Evolutionary conservation across 2,113 vertebrate species (phyloP), one percentile per base, ranked within the genome.

Genomic region (Indri indri): DNA sequence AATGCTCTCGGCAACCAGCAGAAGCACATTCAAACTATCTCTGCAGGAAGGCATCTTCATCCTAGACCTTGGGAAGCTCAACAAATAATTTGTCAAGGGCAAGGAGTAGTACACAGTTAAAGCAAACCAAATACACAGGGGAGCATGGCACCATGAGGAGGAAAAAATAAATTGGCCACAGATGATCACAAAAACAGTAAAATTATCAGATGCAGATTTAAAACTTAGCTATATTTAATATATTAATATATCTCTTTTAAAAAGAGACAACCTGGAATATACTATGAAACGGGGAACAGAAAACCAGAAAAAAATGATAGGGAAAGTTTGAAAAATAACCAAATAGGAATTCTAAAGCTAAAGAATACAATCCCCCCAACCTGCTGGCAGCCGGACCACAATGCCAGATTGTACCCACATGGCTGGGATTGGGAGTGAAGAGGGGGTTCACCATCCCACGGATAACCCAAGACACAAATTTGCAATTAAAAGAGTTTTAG

Each of bases 401-500:
- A 82, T 0, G 7, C 54, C 63, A 90, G 95, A 96, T 89, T 92
- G 90, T 96, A 77, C 71, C 90, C 23, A 16, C 1, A 8, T 9
- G 66, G 27, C 59, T 91, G 76, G 65, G 66, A 84, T 20, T 76
- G 16, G 80, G 71, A 79, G 50, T 93, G 42, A 77, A 71, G 66
- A 82, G 10, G 68, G 25, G 27, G 20, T 50, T 89, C 76, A 42
- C 88, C 45, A 89, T 6, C 80, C 65, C 37, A 32, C 27, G 30
- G 52, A 81, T 71, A 87, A 97, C n/a, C 85, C 0, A 59, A 86
- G 90, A 94, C 47, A 32, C 57, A 88, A 79, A 82, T 37, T 82
- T 96, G 68, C 88, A 83, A 98, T 96, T 96, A 97, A 97, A 98
- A 94, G 32, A 91, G 80, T 94, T 96, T 95, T 97, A 96, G 81